Evolutionary conservation across 2,888 invertebrate species (phyloP).

Genomic region (Schizaphis graminum): DNA sequence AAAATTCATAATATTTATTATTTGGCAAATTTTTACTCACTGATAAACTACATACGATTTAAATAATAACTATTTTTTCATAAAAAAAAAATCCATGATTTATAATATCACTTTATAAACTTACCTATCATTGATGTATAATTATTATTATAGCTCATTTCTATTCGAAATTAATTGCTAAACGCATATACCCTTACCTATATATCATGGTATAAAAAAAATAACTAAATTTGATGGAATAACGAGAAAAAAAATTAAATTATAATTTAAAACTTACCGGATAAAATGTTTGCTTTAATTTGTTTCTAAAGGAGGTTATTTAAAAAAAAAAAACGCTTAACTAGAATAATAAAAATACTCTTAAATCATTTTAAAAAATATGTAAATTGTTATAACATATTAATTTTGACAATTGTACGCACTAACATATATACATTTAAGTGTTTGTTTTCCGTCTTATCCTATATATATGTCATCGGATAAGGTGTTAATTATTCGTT

Average conservation of each 20-base stretch:
- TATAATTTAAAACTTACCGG: neutral
- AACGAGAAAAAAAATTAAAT: neutral
- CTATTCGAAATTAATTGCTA: neutral
- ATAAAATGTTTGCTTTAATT: neutral
- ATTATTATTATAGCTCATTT: neutral
- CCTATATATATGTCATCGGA: neutral
- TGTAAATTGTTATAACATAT: neutral
- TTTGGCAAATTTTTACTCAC: no score
- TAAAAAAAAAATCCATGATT: neutral
- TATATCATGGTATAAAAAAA: neutral
- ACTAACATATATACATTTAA: neutral
- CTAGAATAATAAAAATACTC: neutral
- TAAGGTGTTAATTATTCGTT: constrained; percentile 36
- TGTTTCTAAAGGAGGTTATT: neutral
- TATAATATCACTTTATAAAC: neutral
- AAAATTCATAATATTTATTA: no score
- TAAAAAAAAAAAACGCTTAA: neutral
- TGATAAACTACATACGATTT: no score
- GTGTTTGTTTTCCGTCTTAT: neutral
- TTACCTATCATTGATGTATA: neutral
- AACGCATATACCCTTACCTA: neutral
- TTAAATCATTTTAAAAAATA: neutral
- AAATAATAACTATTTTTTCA: no score
- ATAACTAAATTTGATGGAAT: neutral
- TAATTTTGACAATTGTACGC: no score